Evolutionary conservation across 2,888 invertebrate genomes (phyloP).

Genomic region (Gymnosoma rotundatum): DNA sequence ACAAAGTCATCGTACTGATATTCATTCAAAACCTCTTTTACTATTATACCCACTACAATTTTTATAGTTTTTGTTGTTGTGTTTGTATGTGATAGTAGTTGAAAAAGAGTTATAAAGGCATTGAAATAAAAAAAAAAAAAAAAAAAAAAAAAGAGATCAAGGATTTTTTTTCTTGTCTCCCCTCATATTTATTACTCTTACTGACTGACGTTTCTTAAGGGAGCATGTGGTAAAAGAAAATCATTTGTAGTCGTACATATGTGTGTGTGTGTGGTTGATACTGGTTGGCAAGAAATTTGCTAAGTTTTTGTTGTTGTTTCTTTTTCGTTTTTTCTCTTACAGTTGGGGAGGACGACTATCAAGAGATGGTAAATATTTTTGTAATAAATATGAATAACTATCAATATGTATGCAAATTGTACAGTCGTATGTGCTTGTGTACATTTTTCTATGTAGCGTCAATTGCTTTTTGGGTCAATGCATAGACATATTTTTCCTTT

Average conservation of each 20-base stretch:
- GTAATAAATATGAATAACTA: slow-evolving; percentile 63
- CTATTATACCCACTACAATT: slow-evolving; percentile 36
- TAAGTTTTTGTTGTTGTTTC: slow-evolving; percentile 20
- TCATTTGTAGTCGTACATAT: neutral
- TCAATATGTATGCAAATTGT: slow-evolving; percentile 36
- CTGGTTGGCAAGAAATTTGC: slow-evolving; percentile 42
- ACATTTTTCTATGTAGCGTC: slow-evolving; percentile 6
- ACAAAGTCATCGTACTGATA: slow-evolving; percentile 31
- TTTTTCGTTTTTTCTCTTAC: slow-evolving; percentile 18
- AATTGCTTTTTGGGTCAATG: slow-evolving; percentile 64
- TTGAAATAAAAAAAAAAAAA: slow-evolving; percentile 25
- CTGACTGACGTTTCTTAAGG: slow-evolving; percentile 2
- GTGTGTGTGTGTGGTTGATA: slow-evolving; percentile 3
- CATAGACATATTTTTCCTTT: slow-evolving; percentile 28
- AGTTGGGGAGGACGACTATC: slow-evolving; percentile 22
- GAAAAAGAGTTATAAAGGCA: slow-evolving; percentile 43
- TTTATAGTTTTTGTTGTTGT: slow-evolving; percentile 9
- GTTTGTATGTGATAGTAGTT: slow-evolving; percentile 40
- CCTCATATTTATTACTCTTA: neutral
- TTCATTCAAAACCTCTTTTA: slow-evolving; percentile 20
- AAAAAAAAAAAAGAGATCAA: slow-evolving; percentile 66
- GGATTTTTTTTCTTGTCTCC: slow-evolving; percentile 47
- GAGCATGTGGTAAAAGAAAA: slow-evolving; percentile 35
- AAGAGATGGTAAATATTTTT: slow-evolving; percentile 58
- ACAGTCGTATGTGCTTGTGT: neutral